phyloP scores from a whole-genome alignment of 2,888 invertebrate genomes.

The Amphiduros pacificus region DNA sequence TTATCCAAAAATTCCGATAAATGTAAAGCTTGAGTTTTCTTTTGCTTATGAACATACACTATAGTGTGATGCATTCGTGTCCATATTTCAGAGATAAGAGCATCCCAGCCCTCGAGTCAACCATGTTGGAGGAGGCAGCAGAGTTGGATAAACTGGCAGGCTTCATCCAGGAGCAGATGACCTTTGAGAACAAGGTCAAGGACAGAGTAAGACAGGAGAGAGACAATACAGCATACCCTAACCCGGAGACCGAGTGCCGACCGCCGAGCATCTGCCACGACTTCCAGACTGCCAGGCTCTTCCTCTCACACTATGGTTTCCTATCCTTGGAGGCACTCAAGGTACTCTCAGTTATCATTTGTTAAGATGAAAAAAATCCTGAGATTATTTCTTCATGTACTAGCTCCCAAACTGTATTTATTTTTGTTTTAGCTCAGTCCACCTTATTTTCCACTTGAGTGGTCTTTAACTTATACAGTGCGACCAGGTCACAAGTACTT shows the following conservation, averaged over 20 bases:
- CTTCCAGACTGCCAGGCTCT: constrained; percentile 92
- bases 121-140: constrained; percentile 66
- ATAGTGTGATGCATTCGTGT: too few relatives aligned
- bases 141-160: constrained; percentile 73
- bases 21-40: too few relatives aligned
- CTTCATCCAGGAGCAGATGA: constrained; percentile 55
- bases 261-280: constrained; percentile 62
- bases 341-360: too few relatives aligned
- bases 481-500: too few relatives aligned
- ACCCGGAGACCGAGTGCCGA: constrained; percentile 59
- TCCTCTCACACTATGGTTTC: constrained; percentile 94
- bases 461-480: too few relatives aligned
- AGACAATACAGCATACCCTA: constrained; percentile 52
- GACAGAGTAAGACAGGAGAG: constrained; percentile 42
- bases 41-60: too few relatives aligned
- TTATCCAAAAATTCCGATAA: too few relatives aligned
- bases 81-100: constrained; percentile 75
- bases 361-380: too few relatives aligned
- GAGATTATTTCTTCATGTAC: too few relatives aligned
- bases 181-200: constrained; percentile 49
- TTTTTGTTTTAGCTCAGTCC: too few relatives aligned
- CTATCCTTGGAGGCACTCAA: constrained; percentile 68
- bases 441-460: too few relatives aligned
- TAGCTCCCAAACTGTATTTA: too few relatives aligned
- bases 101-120: constrained; percentile 83